Evolutionary conservation across 2,797 vertebrate genomes (phyloP), one percentile per base, ranked within the genome.

Genomic region (Chaenodraco wilsoni): DNA sequence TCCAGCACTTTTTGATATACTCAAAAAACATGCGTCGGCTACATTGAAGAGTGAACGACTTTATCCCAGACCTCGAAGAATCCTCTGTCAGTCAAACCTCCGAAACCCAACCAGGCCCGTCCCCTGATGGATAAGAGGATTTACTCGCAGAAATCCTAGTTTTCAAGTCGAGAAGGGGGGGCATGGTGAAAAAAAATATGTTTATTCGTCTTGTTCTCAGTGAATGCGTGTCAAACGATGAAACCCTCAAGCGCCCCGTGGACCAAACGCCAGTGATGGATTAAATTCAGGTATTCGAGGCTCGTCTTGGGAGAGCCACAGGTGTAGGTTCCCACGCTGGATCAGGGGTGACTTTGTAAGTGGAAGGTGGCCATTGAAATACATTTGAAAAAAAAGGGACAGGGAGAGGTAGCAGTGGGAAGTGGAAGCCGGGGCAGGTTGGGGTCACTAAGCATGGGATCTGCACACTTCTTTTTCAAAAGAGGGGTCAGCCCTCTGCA

Each of bases 301-400:
- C 27, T 27, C 5, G 74, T 82, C 81, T 90, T 79, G 88, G 88
- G 88, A 88, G 76, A 89, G 87, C 85, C 89, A 93, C 93, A 95
- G 93, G 93, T 95, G 93, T 87, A 91, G 88, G 82, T 94, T 94
- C 94, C 93, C 94, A 95, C 91, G 89, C 87, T 79, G 83, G 79
- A 87, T 57, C 63, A 74, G 63, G 78, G 55, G 69, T 59, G 72
- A 74, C 69, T 21, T 72, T 44, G 49, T 72, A 61, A 79, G 79
- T 59, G 74, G 73, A 89, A 85, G 82, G 81, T 84, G 79, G 87
- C 46, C 51, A 78, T 70, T 87, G 73, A 87, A 92, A 88, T 86
- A 49, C 33, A 23, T 37, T 21, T 79, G 84, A 56, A 79, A 76
- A 71, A 71, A 49, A 63, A 41, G 69, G 83, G 74, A 76, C 64